Conservation (phyloP, 1,140 invertebrate genomes). For the Drosophila yakuba region DNA sequence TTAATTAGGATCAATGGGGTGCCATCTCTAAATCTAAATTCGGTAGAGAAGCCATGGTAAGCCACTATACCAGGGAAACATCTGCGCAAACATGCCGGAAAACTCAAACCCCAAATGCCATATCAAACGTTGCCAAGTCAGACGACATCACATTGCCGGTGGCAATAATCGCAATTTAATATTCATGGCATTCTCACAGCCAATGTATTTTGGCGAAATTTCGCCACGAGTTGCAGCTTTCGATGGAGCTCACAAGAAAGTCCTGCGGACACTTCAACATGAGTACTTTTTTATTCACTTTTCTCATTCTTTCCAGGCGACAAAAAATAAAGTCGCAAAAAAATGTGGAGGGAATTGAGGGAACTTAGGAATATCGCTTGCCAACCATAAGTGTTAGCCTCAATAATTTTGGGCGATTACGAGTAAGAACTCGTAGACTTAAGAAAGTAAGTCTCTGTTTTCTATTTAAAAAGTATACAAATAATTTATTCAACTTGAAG, state of each 20-base stretch:
- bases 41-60: background rate
- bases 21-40: constrained; percentile 23
- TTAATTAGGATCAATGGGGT: constrained; percentile 60
- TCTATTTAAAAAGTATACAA: no score
- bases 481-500: no score
- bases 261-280: constrained; percentile 10
- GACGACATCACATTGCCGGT: constrained; percentile 61
- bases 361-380: background rate
- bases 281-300: constrained; percentile 39
- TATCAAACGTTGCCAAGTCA: constrained; percentile 37
- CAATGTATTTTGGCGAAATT: constrained; percentile 77
- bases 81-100: constrained; percentile 22
- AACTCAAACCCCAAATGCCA: background rate
- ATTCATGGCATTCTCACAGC: constrained; percentile 77
- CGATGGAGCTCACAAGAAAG: constrained; percentile 21
- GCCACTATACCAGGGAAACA: constrained; percentile 5
- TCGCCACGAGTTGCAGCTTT: constrained; percentile 54
- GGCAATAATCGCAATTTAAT: constrained; percentile 83
- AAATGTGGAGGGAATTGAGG: background rate
- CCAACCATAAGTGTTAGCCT: no score
- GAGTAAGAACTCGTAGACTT: no score
- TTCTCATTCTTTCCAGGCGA: constrained; percentile 43
- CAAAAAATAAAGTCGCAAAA: background rate
- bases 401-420: no score
- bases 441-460: no score